Evolutionary conservation across 2,113 vertebrate genomes (phyloP).

Genomic region (Chlorocebus sabaeus): DNA sequence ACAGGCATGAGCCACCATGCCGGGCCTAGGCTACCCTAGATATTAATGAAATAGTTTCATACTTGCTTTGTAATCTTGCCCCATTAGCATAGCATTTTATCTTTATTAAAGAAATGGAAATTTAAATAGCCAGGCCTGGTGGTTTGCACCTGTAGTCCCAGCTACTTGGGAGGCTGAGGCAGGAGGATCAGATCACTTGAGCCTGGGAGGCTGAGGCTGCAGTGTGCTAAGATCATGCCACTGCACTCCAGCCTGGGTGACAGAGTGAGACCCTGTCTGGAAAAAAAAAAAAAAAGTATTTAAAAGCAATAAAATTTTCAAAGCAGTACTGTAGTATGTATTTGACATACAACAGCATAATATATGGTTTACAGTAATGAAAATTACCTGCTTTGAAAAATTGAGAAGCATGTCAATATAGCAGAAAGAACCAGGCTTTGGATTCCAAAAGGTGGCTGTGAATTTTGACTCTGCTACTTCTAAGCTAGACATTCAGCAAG

Average conservation of each 20-base stretch:
- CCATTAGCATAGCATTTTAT: background rate
- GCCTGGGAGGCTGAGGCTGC: background rate
- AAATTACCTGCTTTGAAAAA: background rate
- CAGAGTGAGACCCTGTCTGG: background rate
- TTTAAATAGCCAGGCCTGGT: background rate
- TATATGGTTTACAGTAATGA: background rate
- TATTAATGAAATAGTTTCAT: background rate
- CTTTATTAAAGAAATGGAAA: background rate
- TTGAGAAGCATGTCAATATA: background rate
- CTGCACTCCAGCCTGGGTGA: background rate
- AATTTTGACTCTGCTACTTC: background rate
- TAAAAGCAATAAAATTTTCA: background rate
- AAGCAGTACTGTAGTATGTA: background rate
- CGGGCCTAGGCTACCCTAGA: no score
- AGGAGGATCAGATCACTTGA: background rate
- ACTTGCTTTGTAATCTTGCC: background rate
- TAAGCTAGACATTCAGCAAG: background rate
- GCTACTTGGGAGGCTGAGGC: background rate
- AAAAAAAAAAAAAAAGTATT: background rate
- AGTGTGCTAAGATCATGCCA: background rate
- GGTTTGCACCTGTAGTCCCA: background rate
- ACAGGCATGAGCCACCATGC: background rate
- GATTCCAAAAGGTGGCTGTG: background rate
- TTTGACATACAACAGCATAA: background rate
- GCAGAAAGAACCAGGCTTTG: background rate